phyloP scores from a whole-genome alignment of 1,140 invertebrate genomes.

The Venturia canescens region DNA sequence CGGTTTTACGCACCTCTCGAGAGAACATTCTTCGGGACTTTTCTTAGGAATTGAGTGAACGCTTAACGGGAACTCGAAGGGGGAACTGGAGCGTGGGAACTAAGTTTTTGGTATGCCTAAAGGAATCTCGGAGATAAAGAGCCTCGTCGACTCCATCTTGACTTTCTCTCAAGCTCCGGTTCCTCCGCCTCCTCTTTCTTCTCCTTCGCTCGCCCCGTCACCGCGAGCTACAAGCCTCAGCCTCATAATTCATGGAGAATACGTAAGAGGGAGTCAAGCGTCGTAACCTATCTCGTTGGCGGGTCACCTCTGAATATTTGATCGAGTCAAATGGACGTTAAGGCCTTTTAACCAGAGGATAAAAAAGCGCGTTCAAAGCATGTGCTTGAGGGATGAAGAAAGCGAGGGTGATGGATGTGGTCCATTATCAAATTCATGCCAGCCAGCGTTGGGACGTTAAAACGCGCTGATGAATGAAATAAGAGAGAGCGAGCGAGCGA shows the following conservation, averaged over 20 bases:
- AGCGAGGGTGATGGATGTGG: not conserved
- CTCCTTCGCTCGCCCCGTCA: not conserved
- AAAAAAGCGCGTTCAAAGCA: not conserved
- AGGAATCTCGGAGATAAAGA: too few species aligned
- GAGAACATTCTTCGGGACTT: too few species aligned
- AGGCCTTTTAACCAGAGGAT: not conserved
- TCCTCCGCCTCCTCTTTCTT: not conserved
- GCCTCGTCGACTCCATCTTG: too few species aligned
- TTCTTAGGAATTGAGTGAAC: too few species aligned
- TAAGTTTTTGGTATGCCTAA: too few species aligned
- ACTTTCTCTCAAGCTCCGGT: not conserved
- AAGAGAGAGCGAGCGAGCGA: too few species aligned
- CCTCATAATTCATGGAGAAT: constrained; percentile 17
- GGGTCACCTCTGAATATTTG: constrained; percentile 32
- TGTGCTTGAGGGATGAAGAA: not conserved
- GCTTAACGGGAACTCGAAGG: too few species aligned
- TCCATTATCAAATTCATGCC: too few species aligned
- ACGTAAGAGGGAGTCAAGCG: not conserved
- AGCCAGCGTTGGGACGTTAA: too few species aligned
- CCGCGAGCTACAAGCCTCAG: not conserved
- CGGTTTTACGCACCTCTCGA: too few species aligned
- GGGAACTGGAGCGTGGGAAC: too few species aligned
- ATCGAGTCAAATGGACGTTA: constrained; percentile 23
- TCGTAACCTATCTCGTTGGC: not conserved
- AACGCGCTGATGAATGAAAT: too few species aligned